Percentiles rank a stretch among this genome's conserved stretches.
phyloP scores from a whole-genome alignment of 2,113 vertebrate species.

The Sitta europaea region DNA sequence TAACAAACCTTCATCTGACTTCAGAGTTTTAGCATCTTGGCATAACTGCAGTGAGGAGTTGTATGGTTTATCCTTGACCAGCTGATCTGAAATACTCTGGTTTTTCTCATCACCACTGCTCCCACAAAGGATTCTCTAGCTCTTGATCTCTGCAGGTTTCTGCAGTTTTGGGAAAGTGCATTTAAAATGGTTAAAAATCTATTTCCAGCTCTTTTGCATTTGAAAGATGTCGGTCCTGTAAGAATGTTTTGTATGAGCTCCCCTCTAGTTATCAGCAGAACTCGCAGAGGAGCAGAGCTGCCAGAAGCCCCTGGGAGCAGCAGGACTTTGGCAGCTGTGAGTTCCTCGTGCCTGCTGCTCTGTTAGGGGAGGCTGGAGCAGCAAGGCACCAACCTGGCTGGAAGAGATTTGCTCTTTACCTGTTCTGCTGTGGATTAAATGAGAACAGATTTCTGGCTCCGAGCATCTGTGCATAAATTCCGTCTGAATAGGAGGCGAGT shows the following conservation, averaged over 20 bases:
- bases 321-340: neutral
- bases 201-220: neutral
- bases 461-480: constrained; percentile 27
- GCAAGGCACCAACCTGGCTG: neutral
- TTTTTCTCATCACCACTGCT: neutral
- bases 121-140: neutral
- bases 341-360: neutral
- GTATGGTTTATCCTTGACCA: neutral
- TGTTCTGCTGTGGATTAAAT: constrained; percentile 24
- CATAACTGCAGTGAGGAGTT: neutral
- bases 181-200: neutral
- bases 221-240: neutral
- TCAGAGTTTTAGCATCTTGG: neutral
- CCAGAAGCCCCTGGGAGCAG: neutral
- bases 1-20: neutral
- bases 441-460: constrained; percentile 26
- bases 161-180: neutral
- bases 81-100: neutral
- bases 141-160: neutral
- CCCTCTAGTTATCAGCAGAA: neutral
- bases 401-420: neutral
- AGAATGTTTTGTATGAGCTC: neutral
- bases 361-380: neutral
- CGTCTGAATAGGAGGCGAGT: neutral
- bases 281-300: neutral